Base-by-base conservation (phyloP, 2,797 vertebrate species). In the Austrolebias charrua region DNA sequence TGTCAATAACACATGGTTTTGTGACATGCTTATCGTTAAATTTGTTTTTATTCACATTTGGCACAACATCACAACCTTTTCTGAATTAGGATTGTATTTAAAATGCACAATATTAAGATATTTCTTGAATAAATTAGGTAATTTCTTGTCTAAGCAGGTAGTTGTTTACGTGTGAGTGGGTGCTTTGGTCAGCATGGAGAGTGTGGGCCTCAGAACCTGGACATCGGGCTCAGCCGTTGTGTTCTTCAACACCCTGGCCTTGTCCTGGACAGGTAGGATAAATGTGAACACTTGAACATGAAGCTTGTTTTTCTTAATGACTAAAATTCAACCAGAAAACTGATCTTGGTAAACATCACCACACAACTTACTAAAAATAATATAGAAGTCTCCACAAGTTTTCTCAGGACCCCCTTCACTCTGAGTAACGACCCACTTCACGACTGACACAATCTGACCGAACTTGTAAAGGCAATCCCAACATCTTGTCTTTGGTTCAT, bases 201-300 rank as follows among this genome's bases (percentile, higher is more conserved):
- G 60, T 70, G 70, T 67, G 71, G 66, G 71, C 77, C 59, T 82
- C 60, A 76, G 65, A 51, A 71, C 45, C 62, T 88, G 88, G 84
- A 71, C 69, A 1, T 76, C 77, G 0, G 74, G 78, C 68, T 81
- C 85, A 18, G 81, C 88, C 24, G 72, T 91, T 0, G 76, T 92
- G 63, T 78, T 93, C 59, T 80, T 93, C 49, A 83, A 92, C 81
- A 89, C 87, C 9, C 68, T 91, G 73, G 81, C 89, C 69, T 85
- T 91, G 80, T 87, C 86, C 60, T 90, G 87, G 84, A 78, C 91
- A 84, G 92, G 92, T 93, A 63, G 82, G 78, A 43, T 38, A 38
- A 29, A 45, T n/a, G 14, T 14, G 11, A 35, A 8, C 33, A 52
- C 3, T 10, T 42, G n/a, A 9, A 7, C 8, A 8, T 13, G 2